phyloP scores from a whole-genome alignment of 2,888 invertebrate genomes.

The Graphium colonna region DNA sequence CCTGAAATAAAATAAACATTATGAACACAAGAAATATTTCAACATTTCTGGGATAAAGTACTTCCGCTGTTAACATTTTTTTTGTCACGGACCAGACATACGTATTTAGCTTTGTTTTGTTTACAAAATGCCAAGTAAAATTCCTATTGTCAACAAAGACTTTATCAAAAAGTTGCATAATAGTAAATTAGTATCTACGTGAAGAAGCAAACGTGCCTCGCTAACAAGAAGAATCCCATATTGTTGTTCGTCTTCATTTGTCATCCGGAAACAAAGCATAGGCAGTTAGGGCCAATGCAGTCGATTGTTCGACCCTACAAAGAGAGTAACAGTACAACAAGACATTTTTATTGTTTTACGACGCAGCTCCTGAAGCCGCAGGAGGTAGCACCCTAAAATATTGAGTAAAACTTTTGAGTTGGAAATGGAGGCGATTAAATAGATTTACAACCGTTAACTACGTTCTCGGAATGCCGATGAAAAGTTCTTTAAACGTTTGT shows the following conservation, averaged over 20 bases:
- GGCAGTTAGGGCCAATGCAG: constrained; percentile 57
- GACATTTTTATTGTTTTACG: constrained; percentile 72
- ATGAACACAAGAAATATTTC: too few relatives aligned
- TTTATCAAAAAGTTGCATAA: constrained; percentile 14
- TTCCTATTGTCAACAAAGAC: too few relatives aligned
- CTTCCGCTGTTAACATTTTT: too few relatives aligned
- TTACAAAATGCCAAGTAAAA: not conserved
- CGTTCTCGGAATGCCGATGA: constrained; percentile 56
- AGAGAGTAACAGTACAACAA: constrained; percentile 62
- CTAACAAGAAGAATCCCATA: constrained; percentile 30
- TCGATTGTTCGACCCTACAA: constrained; percentile 53
- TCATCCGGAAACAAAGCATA: constrained; percentile 56
- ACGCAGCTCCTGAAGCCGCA: constrained; percentile 66
- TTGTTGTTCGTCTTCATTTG: constrained; percentile 66
- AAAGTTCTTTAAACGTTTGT: constrained; percentile 42
- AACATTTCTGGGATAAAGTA: too few relatives aligned
- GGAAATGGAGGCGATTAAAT: constrained; percentile 66
- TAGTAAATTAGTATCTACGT: constrained; percentile 18
- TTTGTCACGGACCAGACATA: too few relatives aligned
- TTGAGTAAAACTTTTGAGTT: constrained; percentile 48
- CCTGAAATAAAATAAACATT: too few relatives aligned
- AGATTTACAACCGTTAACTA: constrained; percentile 68
- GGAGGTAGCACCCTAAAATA: constrained; percentile 70
- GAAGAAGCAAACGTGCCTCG: constrained; percentile 10
- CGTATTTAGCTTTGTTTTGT: not conserved